phyloP scores from a whole-genome alignment of 1,140 invertebrate species.

The Zaprionus lachaisei region DNA sequence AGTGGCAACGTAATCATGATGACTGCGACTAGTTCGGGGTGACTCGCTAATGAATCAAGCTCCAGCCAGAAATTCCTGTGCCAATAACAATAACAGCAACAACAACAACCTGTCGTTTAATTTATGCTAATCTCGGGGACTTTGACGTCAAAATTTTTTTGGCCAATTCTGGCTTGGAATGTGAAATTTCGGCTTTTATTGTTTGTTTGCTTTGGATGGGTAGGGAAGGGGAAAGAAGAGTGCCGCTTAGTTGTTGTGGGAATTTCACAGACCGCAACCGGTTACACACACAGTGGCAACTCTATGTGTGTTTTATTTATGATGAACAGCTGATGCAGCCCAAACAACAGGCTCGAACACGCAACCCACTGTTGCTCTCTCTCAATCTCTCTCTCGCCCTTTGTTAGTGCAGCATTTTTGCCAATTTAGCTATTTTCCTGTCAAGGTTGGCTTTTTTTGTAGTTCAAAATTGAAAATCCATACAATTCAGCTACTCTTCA shows the following conservation, averaged over 20 bases:
- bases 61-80: constrained; percentile 71
- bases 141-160: constrained; percentile 76
- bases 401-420: not conserved
- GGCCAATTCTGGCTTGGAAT: constrained; percentile 55
- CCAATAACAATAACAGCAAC: not conserved
- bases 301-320: constrained; percentile 19
- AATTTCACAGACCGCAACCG: constrained; percentile 42
- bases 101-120: constrained; percentile 52
- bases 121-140: constrained; percentile 69
- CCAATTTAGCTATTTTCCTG: no score
- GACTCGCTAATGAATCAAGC: constrained; percentile 72
- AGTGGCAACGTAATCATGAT: constrained; percentile 33
- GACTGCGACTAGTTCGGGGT: constrained; percentile 62
- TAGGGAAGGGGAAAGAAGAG: not conserved
- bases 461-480: no score
- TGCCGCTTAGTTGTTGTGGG: constrained; percentile 39
- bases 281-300: constrained; percentile 5
- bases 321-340: constrained; percentile 40
- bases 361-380: not conserved
- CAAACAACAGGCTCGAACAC: constrained; percentile 3
- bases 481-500: no score
- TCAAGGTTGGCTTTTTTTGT: no score
- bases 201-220: constrained; percentile 40
- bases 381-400: not conserved
- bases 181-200: constrained; percentile 71